Conservation (phyloP, 2,888 invertebrate species). For the Sarcophaga caerulescens region DNA sequence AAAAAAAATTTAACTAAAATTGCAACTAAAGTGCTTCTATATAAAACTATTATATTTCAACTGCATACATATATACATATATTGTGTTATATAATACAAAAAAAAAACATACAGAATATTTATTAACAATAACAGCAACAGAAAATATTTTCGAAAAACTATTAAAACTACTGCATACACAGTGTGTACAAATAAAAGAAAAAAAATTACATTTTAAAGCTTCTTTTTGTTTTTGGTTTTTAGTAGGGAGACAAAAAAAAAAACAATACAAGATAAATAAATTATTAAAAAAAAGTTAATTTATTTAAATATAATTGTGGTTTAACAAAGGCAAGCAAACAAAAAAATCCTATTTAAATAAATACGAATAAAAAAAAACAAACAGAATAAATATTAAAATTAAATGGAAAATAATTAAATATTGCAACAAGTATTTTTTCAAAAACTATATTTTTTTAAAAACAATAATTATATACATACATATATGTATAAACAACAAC, state of each 20-base stretch:
- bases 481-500: slow-evolving; percentile 60
- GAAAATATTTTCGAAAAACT: background rate
- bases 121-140: slow-evolving; percentile 1
- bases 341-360: slow-evolving; percentile 41
- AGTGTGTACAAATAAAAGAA: background rate
- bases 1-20: slow-evolving; percentile 32
- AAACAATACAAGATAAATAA: background rate
- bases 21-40: slow-evolving; percentile 68
- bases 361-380: background rate
- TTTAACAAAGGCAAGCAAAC: slow-evolving; percentile 28
- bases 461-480: slow-evolving; percentile 20
- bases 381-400: background rate
- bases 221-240: background rate
- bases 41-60: slow-evolving; percentile 18
- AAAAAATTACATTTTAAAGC: background rate
- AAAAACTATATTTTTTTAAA: slow-evolving; percentile 16
- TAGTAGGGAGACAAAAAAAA: background rate
- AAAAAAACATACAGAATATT: slow-evolving; percentile 19
- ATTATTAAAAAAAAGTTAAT: slow-evolving; percentile 26
- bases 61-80: background rate
- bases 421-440: slow-evolving; percentile 16
- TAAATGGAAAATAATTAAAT: slow-evolving; percentile 14
- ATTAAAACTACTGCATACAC: background rate
- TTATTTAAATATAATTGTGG: slow-evolving; percentile 46
- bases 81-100: background rate